Conservation (phyloP, 92 coral and sea anemone species). For the Scolanthus callimorphus region DNA sequence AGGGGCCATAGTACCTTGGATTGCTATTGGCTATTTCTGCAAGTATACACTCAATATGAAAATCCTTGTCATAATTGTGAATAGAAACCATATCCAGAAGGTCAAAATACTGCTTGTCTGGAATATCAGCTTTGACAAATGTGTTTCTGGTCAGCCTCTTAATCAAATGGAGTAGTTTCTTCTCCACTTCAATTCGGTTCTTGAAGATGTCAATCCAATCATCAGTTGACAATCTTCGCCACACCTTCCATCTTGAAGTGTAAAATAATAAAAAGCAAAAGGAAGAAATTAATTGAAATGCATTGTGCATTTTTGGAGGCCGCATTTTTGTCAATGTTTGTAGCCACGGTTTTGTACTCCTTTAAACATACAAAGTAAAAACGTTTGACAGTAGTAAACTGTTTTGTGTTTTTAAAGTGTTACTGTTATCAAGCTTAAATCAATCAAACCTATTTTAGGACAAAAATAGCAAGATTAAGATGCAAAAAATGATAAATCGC, state of each 20-base stretch:
- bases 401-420: too few species aligned
- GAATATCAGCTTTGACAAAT: slow-evolving; percentile 56
- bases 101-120: slow-evolving; percentile 29
- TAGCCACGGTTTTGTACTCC: too few species aligned
- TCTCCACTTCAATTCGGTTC: slow-evolving; percentile 51
- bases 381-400: too few species aligned
- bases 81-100: slow-evolving; percentile 17
- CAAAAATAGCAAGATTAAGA: too few species aligned
- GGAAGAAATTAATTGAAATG: too few species aligned
- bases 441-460: too few species aligned
- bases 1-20: slow-evolving; percentile 24
- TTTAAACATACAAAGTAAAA: too few species aligned
- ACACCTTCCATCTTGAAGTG: slow-evolving; percentile 62
- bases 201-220: slow-evolving; percentile 51
- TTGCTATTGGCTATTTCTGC: slow-evolving; percentile 36
- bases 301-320: too few species aligned
- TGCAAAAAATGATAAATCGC: too few species aligned
- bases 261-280: too few species aligned
- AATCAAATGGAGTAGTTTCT: slow-evolving; percentile 26
- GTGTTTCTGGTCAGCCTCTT: slow-evolving; percentile 39
- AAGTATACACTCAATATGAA: slow-evolving; percentile 17
- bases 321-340: too few species aligned
- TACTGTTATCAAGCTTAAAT: too few species aligned
- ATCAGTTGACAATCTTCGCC: slow-evolving; percentile 43
- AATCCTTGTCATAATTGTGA: slow-evolving; percentile 10